Evolutionary conservation across 2,888 invertebrate genomes (phyloP), one percentile per base, ranked within the genome.

Genomic region (Scaptomyza flava): DNA sequence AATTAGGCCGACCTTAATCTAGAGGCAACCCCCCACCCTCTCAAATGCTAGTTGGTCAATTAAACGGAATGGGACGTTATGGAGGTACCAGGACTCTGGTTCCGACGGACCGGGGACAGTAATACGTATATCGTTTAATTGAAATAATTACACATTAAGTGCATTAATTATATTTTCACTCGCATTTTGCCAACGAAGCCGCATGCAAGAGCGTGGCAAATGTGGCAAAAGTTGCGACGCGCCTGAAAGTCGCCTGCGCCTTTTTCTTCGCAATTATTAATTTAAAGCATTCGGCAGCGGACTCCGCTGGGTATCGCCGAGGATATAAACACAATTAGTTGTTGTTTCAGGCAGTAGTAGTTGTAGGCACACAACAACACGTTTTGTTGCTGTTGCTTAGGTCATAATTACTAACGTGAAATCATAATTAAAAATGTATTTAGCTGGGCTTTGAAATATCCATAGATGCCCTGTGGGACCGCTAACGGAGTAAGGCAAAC

Each of bases 61-160:
- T 79, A 79, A 67, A 64, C 62, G 50, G 38, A 52, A 56, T 50
- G 33, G 23, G 4, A 50, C 63, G 51, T 51, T 47, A 66, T 23
- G 23, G 9, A 48, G 23, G 7, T 46, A 46, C 72, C 66, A 77
- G 81, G 69, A 68, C 71, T 45, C 59, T 50, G 36, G 38, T 47
- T 67, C 14, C 8, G 36, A 45, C 31, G 42, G 36, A 14, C 20
- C 23, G 50, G 60, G 57, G 46, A 51, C 47, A 47, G 72, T 38
- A 36, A 41, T 17, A 14, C 14, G 17, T 41, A 41, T 74, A 79
- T 70, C 65, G 73, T 79, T 89, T 89, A 90, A 90, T 90, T 89
- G 89, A 89, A 90, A 90, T 90, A 90, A 90, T 90, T 90, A 89
- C 81, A 89, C 81, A 90, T 90, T 90, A 89, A 87, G 78, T 88